Conservation (phyloP, 2,888 invertebrate species). For the Ectropis crepuscularia region DNA sequence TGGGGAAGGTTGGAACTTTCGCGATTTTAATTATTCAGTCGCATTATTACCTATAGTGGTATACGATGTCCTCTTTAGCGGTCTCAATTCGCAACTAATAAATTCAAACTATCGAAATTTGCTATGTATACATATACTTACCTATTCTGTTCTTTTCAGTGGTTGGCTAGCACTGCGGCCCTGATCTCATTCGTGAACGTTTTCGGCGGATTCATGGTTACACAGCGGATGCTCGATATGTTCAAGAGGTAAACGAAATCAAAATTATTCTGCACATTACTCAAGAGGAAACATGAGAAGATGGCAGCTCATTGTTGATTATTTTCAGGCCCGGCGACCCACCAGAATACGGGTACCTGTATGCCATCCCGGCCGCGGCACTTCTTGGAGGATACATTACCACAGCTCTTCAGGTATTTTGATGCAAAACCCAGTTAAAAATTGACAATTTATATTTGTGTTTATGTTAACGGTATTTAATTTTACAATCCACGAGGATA, state of each 20-base stretch:
- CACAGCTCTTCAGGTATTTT: slow-evolving; percentile 82
- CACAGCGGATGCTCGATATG: slow-evolving; percentile 97
- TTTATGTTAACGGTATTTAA: too few relatives aligned
- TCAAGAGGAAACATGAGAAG: not conserved
- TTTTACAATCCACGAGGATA: too few relatives aligned
- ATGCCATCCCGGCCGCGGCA: slow-evolving; percentile 90
- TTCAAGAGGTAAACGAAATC: slow-evolving; percentile 87
- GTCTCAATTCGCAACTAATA: too few relatives aligned
- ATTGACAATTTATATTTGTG: too few relatives aligned
- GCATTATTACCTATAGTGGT: too few relatives aligned
- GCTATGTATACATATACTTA: not conserved
- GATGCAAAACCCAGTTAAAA: not conserved
- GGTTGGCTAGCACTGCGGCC: slow-evolving; percentile 92
- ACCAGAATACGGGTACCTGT: slow-evolving; percentile 93
- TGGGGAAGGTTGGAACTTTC: too few relatives aligned
- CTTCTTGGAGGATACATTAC: slow-evolving; percentile 88
- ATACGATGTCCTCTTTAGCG: too few relatives aligned
- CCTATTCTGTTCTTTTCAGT: slow-evolving; percentile 63
- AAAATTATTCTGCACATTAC: not conserved
- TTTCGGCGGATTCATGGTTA: slow-evolving; percentile 95
- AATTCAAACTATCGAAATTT: too few relatives aligned
- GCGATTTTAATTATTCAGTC: too few relatives aligned
- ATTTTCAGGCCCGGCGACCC: slow-evolving; percentile 89
- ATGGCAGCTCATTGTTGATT: not conserved
- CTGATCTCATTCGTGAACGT: slow-evolving; percentile 96